Evolutionary conservation across 2,888 invertebrate genomes (phyloP).

Genomic region (Mythimna albipuncta): DNA sequence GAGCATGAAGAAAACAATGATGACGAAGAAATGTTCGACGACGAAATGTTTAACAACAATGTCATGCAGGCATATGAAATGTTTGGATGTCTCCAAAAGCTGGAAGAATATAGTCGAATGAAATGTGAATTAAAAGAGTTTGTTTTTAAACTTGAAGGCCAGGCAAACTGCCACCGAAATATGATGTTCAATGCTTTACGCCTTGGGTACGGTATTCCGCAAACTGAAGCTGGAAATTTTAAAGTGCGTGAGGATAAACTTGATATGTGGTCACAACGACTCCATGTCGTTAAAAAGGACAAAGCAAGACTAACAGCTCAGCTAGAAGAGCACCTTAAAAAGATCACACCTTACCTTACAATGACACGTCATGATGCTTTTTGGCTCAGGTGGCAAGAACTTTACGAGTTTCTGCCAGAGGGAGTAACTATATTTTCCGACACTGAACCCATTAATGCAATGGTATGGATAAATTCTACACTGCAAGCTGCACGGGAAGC

Average conservation of each 20-base stretch:
- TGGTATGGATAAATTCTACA: too few species aligned
- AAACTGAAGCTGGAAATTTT: background rate
- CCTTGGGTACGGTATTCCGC: background rate
- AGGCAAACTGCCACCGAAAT: background rate
- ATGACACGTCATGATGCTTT: background rate
- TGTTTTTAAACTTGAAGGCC: background rate
- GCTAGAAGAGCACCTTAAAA: rapidly evolving
- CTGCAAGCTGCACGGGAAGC: too few species aligned
- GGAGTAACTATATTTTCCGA: too few species aligned
- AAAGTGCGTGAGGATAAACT: background rate
- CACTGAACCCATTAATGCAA: background rate
- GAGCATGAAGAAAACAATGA: too few species aligned
- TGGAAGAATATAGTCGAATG: background rate
- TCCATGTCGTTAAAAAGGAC: background rate
- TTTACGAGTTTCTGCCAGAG: background rate
- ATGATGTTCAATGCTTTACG: background rate
- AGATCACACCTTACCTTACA: background rate
- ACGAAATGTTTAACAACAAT: too few species aligned
- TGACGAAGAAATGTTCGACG: too few species aligned
- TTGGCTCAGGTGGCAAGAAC: background rate
- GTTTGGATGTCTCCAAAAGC: background rate
- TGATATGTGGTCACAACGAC: background rate
- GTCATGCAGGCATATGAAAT: too few species aligned
- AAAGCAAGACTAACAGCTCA: background rate
- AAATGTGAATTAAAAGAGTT: too few species aligned